Percentiles rank a stretch among this genome's conserved stretches.
Conservation (phyloP, 1,140 invertebrate species). For the Drosophila nikananu region DNA sequence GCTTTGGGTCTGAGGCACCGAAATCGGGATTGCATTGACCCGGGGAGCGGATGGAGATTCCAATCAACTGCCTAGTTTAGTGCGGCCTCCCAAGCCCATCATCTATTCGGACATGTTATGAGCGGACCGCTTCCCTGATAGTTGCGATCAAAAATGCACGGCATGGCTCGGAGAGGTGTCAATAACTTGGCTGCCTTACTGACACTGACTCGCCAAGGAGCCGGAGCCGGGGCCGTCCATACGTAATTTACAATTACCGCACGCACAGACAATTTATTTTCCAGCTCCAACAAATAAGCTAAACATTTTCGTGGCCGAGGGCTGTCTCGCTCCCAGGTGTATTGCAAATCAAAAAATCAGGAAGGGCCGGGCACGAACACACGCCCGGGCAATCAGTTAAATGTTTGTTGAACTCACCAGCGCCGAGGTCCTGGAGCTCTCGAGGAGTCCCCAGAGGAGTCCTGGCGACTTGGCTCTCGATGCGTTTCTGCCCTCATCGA, state of each 20-base stretch:
- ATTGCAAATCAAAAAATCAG: conserved; percentile 85
- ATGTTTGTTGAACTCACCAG: conserved; percentile 84
- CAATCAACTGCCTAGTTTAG: conserved; percentile 35
- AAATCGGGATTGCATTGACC: conserved; percentile 7
- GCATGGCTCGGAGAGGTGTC: conserved; percentile 62
- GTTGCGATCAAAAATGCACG: conserved; percentile 73
- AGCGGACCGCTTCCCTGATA: conserved; percentile 5
- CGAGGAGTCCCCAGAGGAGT: conserved; percentile 45
- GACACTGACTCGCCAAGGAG: conserved; percentile 33
- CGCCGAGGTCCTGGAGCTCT: conserved; percentile 49
- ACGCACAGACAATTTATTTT: conserved; percentile 85
- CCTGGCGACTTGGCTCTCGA: conserved; percentile 19
- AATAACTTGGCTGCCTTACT: conserved; percentile 66
- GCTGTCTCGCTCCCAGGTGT: conserved; percentile 76
- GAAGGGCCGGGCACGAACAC: conserved; percentile 53
- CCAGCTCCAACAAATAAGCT: conserved; percentile 74
- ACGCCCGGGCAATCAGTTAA: conserved; percentile 85
- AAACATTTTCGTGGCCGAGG: conserved; percentile 44
- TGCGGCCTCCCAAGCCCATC: neutral
- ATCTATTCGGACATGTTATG: conserved; percentile 4
- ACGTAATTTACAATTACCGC: conserved; percentile 85
- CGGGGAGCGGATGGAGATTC: neutral
- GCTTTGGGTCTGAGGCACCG: conserved; percentile 8
- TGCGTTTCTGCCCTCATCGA: conserved; percentile 38
- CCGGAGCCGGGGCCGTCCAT: neutral